Percentiles rank a stretch among this genome's conserved stretches.
Conservation (phyloP, 2,888 invertebrate species). For the Drosophila subsilvestris region DNA sequence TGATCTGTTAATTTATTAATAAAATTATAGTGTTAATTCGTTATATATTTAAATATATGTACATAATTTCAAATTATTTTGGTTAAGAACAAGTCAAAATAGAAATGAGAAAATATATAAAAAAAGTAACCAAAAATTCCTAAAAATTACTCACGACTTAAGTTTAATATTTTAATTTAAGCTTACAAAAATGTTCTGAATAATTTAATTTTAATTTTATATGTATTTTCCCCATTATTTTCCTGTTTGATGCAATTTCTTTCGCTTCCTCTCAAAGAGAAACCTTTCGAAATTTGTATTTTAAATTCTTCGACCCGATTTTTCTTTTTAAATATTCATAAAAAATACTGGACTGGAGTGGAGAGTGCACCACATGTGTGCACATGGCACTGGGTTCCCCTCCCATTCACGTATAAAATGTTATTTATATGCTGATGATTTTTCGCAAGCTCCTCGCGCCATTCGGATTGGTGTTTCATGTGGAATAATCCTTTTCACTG, state of each 20-base stretch:
- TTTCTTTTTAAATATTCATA: slow-evolving; percentile 32
- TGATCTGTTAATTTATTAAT: slow-evolving; percentile 6
- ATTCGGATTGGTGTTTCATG: background rate
- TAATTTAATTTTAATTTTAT: background rate
- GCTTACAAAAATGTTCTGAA: background rate
- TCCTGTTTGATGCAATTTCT: background rate
- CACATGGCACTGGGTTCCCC: background rate
- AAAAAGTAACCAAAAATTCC: too few species aligned
- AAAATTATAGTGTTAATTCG: background rate
- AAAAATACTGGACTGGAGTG: background rate
- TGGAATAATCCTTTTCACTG: slow-evolving; percentile 36
- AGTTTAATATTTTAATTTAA: background rate
- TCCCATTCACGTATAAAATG: slow-evolving; percentile 20
- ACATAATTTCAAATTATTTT: background rate
- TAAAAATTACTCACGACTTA: background rate
- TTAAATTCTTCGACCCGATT: slow-evolving; percentile 8
- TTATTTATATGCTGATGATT: slow-evolving; percentile 45
- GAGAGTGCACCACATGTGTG: slow-evolving; percentile 17
- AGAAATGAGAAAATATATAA: too few species aligned
- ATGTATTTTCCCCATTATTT: background rate
- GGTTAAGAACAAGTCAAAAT: too few species aligned
- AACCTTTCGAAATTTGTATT: background rate
- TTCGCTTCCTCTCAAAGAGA: background rate
- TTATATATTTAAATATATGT: background rate
- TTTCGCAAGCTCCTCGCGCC: slow-evolving; percentile 7